These are phyloP conservation scores for Myopa testacea DNA, from an alignment of 2,888 invertebrate species.

Conservation along the genomic window DNA sequence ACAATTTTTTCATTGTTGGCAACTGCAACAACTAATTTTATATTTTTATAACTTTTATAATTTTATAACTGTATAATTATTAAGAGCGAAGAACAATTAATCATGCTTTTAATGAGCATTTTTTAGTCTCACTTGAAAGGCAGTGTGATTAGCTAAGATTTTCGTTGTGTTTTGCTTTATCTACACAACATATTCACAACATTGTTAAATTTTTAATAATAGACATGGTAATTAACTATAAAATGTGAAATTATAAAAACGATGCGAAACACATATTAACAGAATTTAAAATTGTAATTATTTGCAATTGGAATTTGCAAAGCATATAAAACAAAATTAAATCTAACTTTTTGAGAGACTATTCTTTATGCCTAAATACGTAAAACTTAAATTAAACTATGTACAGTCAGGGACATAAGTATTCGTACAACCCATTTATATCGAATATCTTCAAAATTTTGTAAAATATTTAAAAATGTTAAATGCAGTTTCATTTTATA, in stretches of 20 bases:
- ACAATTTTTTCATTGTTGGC: neutral
- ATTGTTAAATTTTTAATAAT: neutral
- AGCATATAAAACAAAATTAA: neutral
- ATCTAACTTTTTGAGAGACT: neutral
- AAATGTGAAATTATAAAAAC: neutral
- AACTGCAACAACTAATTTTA: slow-evolving; percentile 29
- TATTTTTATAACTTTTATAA: neutral
- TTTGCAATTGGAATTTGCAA: neutral
- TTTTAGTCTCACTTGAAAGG: slow-evolving; percentile 52
- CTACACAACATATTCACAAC: slow-evolving; percentile 42
- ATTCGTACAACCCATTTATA: no score
- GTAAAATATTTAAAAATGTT: no score
- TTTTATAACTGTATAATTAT: neutral
- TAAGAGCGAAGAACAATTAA: slow-evolving; percentile 23
- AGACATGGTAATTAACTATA: neutral
- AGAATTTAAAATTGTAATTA: neutral
- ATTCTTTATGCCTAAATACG: slow-evolving; percentile 18
- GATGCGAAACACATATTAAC: neutral
- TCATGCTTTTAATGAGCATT: slow-evolving; percentile 17
- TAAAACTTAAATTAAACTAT: slow-evolving; percentile 4
- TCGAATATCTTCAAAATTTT: no score
- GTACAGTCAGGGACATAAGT: no score
- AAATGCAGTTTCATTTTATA: no score
- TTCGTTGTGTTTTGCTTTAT: slow-evolving; percentile 55
- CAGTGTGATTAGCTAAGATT: slow-evolving; percentile 66